These are phyloP conservation scores for Axinella damicornis DNA, from an alignment of 37 sponge, comb jelly and placozoan genomes.

Conservation along the genomic window DNA sequence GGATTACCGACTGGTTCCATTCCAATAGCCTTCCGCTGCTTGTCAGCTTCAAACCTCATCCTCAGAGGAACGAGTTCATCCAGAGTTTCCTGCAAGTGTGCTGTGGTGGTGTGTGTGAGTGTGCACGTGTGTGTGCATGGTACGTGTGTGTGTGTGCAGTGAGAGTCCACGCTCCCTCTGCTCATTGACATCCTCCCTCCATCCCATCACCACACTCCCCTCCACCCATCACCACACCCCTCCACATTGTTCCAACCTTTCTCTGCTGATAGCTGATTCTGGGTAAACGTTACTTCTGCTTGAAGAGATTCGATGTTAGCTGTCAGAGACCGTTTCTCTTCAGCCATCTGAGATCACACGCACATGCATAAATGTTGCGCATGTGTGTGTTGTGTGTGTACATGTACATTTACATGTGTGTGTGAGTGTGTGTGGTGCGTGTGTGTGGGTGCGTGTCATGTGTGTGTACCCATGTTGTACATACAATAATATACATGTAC, in stretches of 20 bases:
- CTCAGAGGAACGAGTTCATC: constrained; percentile 36
- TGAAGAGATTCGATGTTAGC: constrained; percentile 33
- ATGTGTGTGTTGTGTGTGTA: no score
- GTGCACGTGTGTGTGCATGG: neutral
- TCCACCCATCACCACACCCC: no score
- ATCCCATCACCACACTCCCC: no score
- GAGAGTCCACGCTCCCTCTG: no score
- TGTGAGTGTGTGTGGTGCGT: constrained; percentile 2
- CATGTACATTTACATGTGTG: no score
- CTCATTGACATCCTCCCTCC: no score
- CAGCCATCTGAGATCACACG: constrained; percentile 42
- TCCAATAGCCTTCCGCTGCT: constrained; percentile 12
- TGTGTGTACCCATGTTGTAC: neutral
- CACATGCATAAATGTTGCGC: neutral
- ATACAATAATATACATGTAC: neutral
- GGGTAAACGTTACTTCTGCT: constrained; percentile 28
- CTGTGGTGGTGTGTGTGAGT: neutral
- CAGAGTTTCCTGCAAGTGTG: constrained; percentile 31
- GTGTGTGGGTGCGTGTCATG: constrained; percentile 4
- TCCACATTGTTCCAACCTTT: constrained; percentile 13
- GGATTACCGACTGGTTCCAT: neutral
- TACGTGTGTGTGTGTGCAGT: no score
- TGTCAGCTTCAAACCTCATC: constrained; percentile 27
- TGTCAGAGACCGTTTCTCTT: constrained; percentile 36
- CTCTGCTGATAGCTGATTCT: constrained; percentile 25